Percentiles rank a stretch among this genome's conserved stretches.
phyloP scores from a whole-genome alignment of 1,140 invertebrate species.

The Berghia stephanieae region DNA sequence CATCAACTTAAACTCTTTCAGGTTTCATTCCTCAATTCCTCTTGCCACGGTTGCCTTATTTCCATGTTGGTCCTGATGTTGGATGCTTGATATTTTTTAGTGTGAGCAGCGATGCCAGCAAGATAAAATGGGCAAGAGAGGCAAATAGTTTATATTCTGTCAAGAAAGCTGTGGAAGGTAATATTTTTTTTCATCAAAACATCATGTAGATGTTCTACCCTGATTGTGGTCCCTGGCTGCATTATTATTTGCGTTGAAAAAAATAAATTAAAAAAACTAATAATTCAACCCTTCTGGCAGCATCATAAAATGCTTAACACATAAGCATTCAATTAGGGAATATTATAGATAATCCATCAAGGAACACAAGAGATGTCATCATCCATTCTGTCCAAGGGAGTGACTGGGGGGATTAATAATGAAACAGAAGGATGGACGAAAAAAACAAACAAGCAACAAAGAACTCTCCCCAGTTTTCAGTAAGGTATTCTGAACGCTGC shows the following conservation, averaged over 20 bases:
- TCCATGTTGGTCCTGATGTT: constrained; percentile 51
- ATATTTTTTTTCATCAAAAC: constrained; percentile 17
- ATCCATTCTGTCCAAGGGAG: too few species aligned
- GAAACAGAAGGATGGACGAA: too few species aligned
- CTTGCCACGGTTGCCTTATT: constrained; percentile 41
- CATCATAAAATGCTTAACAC: not conserved
- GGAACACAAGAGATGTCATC: too few species aligned
- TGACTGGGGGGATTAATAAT: too few species aligned
- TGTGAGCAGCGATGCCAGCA: constrained; percentile 73
- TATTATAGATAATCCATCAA: too few species aligned
- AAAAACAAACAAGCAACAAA: too few species aligned
- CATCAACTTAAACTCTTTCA: constrained; percentile 40
- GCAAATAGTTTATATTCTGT: constrained; percentile 78
- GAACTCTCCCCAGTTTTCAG: too few species aligned
- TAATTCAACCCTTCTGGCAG: not conserved
- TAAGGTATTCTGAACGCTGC: too few species aligned
- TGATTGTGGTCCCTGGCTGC: not conserved
- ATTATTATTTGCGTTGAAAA: not conserved
- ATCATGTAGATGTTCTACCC: not conserved
- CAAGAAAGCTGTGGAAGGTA: constrained; percentile 72
- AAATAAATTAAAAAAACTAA: not conserved
- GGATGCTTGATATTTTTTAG: constrained; percentile 53
- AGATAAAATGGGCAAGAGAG: constrained; percentile 84
- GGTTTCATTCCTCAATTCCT: constrained; percentile 54
- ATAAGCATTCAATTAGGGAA: too few species aligned